Evolutionary conservation across 2,113 vertebrate genomes (phyloP), one percentile per base, ranked within the genome.

Genomic region (Spermophilus dauricus): DNA sequence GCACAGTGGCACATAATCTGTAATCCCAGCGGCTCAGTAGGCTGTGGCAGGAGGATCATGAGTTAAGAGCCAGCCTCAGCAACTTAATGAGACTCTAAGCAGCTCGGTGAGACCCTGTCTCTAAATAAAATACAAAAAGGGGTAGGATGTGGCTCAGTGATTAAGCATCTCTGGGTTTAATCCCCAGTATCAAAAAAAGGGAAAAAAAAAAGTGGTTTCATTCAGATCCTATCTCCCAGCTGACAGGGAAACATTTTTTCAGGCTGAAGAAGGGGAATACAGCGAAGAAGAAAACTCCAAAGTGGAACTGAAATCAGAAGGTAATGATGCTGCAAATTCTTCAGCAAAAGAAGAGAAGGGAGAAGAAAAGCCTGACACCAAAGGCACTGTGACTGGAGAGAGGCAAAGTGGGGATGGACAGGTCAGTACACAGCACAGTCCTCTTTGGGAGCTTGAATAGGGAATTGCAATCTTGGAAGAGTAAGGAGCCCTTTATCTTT

Each of bases 321-420:
- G 98, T 9, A 95, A 99, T 3, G 98, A 98, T 75, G 98, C 98
- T 72, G 98, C 97, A 3, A 98, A 98, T 94, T 98, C 98, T 6
- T 97, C 98, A 2, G 98, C 77, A 87, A 99, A 98, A 95, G 98
- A 97, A 51, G 99, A 99, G 13, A 97, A 98, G 65, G 98, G 96
- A 26, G 98, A 96, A 88, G 99, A 98, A 95, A 99, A 99, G 91
- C 89, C 97, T 0, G 99, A 99, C 37, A 96, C 99, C 77, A 99
- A 99, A 96, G 99, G 98, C 67, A 96, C 98, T 1, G 98, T 99
- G 20, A 99, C 99, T 0, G 99, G 99, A 82, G 99, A 99, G 98
- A 98, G 99, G 72, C 99, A 99, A 83, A 99, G 99, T 32, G 99
- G 99, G 1, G 99, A 99, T 0, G 99, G 99, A 82, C 99, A 99